Conservation (phyloP, 2,888 invertebrate species). For the Tuberolachnus salignus region DNA sequence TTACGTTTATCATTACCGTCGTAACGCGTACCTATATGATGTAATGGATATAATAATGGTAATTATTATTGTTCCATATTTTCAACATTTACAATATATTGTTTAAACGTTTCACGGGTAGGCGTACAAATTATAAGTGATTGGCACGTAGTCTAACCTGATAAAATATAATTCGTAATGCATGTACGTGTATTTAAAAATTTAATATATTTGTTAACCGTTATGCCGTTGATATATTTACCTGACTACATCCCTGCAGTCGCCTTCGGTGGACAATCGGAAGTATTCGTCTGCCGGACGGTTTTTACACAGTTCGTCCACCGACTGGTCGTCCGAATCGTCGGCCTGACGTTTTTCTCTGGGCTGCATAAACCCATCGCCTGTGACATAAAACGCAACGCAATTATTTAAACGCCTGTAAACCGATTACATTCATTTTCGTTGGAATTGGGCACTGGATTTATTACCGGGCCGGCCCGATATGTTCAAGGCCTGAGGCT, state of each 20-base stretch:
- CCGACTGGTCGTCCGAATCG: slow-evolving; percentile 68
- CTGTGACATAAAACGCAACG: slow-evolving; percentile 3
- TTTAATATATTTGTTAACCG: too few relatives aligned
- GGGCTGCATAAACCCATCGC: slow-evolving; percentile 48
- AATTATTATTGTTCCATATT: slow-evolving; percentile 26
- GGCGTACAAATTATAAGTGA: background rate
- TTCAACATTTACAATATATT: background rate
- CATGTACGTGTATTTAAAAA: too few relatives aligned
- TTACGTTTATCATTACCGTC: slow-evolving; percentile 2
- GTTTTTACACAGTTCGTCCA: slow-evolving; percentile 86
- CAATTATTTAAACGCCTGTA: too few relatives aligned
- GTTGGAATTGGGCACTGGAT: too few relatives aligned
- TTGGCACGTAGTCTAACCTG: slow-evolving; percentile 32
- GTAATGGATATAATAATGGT: background rate
- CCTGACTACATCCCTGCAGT: slow-evolving; percentile 94
- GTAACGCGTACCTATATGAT: too few relatives aligned
- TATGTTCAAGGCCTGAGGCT: too few relatives aligned
- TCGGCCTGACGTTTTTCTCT: slow-evolving; percentile 62
- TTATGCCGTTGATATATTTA: too few relatives aligned
- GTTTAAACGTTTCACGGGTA: background rate
- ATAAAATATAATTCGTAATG: background rate
- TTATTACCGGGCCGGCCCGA: too few relatives aligned
- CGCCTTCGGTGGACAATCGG: slow-evolving; percentile 80
- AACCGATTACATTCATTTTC: too few relatives aligned
- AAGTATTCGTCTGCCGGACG: slow-evolving; percentile 92